phyloP scores from a whole-genome alignment of 2,113 vertebrate species.

The Anarhynchus alexandrinus region DNA sequence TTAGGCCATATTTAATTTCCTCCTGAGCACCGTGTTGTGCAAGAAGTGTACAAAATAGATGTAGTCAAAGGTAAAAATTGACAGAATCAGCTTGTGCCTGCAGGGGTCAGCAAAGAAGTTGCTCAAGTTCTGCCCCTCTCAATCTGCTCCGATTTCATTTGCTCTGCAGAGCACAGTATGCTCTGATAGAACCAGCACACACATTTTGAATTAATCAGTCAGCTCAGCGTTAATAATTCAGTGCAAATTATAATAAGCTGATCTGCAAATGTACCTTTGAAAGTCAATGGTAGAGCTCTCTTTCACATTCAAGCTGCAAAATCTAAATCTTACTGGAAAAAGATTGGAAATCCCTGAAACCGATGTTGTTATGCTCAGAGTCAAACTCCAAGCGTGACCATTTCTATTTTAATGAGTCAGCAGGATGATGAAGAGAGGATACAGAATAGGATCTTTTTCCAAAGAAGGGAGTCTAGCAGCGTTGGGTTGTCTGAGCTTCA shows the following conservation, averaged over 20 bases:
- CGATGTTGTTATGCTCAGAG: neutral
- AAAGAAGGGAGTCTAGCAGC: neutral
- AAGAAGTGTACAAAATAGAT: neutral
- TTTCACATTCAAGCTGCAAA: neutral
- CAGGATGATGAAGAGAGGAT: neutral
- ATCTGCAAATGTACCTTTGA: neutral
- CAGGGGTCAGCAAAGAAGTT: slow-evolving; percentile 42
- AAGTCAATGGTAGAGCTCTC: neutral
- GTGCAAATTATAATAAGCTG: neutral
- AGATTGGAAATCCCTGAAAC: neutral
- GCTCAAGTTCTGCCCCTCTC: slow-evolving; percentile 5
- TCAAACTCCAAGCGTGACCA: neutral
- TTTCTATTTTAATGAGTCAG: neutral
- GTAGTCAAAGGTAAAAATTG: neutral
- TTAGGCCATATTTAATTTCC: slow-evolving; percentile 26
- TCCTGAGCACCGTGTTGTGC: neutral
- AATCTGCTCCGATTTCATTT: neutral
- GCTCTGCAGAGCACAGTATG: neutral
- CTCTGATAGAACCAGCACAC: neutral
- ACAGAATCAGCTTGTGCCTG: neutral
- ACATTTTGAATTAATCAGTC: slow-evolving; percentile 5
- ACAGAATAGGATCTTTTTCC: neutral
- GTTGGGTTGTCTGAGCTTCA: neutral
- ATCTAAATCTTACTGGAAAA: neutral
- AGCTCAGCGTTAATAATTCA: slow-evolving; percentile 29